Conservation (phyloP, 1,140 invertebrate genomes). For the Ceratosolen solmsi region DNA sequence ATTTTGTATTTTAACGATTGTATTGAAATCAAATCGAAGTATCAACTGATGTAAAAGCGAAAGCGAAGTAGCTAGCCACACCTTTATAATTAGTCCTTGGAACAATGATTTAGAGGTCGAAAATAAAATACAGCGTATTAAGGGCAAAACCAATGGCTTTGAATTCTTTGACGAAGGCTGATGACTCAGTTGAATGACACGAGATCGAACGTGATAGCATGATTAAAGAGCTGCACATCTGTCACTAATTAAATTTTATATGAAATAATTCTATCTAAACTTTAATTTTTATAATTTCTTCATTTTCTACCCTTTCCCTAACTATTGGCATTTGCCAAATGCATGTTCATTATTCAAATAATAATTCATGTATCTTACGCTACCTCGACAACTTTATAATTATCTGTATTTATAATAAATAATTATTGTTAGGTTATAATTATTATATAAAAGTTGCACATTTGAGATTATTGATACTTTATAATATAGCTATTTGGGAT, state of each 20-base stretch:
- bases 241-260: neutral
- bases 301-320: too few species aligned
- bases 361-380: too few species aligned
- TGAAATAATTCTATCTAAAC: too few species aligned
- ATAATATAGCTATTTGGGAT: too few species aligned
- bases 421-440: too few species aligned
- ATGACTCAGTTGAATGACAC: slow-evolving; percentile 24
- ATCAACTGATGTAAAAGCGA: neutral
- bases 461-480: too few species aligned
- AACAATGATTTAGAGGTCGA: slow-evolving; percentile 14
- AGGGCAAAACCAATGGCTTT: slow-evolving; percentile 36
- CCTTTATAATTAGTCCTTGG: slow-evolving; percentile 19
- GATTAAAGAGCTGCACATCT: neutral
- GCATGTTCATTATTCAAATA: too few species aligned
- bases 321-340: too few species aligned
- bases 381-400: too few species aligned
- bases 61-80: neutral
- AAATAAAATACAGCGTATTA: slow-evolving; percentile 33
- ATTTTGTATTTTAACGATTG: neutral
- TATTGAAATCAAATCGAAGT: neutral
- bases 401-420: too few species aligned
- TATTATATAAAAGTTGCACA: too few species aligned
- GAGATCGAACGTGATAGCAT: neutral
- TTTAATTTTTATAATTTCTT: too few species aligned
- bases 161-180: slow-evolving; percentile 38